Base-by-base conservation (phyloP, 1,140 invertebrate species). In the Reticulitermes speratus region DNA sequence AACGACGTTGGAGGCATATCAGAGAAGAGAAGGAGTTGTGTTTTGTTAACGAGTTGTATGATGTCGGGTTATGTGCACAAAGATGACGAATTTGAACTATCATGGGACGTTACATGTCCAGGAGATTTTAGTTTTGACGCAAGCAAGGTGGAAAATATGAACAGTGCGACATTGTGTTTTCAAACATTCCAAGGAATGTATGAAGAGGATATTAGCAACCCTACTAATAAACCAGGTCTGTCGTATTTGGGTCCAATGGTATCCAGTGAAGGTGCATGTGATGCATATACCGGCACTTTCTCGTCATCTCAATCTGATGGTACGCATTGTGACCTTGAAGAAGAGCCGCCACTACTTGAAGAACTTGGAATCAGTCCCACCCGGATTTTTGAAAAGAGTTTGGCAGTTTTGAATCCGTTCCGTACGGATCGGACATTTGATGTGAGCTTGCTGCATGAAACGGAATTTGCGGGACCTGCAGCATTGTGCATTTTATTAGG, bases 341-440 rank as follows among this genome's bases (percentile, higher is more conserved):
- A 97, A 90, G 96, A 97, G 89, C 96, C 96, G n/a, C 96, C 96
- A 14, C 90, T 97, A 8, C 89, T 97, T 32, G 96, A 97, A 93
- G 97, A 99, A 90, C 91, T 99, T 11, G 98, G 98, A 87, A 98
- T 99, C 85, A 98, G 98, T 91, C 97, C 97, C 82, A 96, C 97
- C 90, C 94, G 97, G 89, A 99, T 99, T 90, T 90, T 96, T 81
- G 96, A 97, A 89, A 98, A 83, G 44, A 48, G 32, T 16, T 7
- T 97, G 87, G 95, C 97, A 19, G 97, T 98, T 8, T 91, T 98
- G 55, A 98, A 98, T 92, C 97, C 97, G 19, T 94, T 97, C 87
- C 93, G 94, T 87, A 92, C 92, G 30, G 93, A 95, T 87, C 93
- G 95, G 83, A 93, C 96, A 87, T 95, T 94, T 38, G 95, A 96